phyloP scores from a whole-genome alignment of 37 sponge, comb jelly and placozoan species.

The Crambe crambe region DNA sequence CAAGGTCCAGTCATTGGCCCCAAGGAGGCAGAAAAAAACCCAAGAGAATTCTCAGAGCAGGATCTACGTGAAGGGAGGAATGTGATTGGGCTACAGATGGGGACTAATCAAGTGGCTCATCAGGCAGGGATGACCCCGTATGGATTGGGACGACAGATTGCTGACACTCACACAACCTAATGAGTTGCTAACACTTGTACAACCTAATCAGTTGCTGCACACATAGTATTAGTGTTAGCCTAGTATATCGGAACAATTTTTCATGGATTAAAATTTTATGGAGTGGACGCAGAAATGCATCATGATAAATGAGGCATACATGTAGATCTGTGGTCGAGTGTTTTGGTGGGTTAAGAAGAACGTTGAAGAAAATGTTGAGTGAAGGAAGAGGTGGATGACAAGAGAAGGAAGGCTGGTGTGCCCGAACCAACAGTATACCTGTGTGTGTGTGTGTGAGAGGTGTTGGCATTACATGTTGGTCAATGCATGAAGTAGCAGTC shows the following conservation, averaged over 20 bases:
- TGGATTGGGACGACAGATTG: conserved; percentile 52
- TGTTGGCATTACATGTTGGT: background rate
- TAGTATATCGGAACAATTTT: too few relatives aligned
- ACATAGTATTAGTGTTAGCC: background rate
- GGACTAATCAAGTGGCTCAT: conserved; percentile 60
- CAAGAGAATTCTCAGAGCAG: conserved; percentile 46
- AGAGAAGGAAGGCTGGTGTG: conserved; percentile 1
- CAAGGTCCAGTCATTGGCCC: conserved; percentile 57
- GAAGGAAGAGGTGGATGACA: background rate
- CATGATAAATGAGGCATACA: background rate
- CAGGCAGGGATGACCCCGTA: conserved; percentile 68
- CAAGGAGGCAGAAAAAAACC: conserved; percentile 61
- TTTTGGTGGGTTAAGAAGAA: background rate
- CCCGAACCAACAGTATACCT: conserved; percentile 7
- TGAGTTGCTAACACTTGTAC: background rate
- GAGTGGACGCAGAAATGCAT: background rate
- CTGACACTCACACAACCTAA: conserved; percentile 11
- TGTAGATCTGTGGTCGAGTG: background rate
- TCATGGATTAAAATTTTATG: too few relatives aligned
- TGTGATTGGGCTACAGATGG: conserved; percentile 67
- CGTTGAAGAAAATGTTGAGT: conserved; percentile 5
- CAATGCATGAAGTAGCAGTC: background rate
- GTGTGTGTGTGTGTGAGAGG: background rate
- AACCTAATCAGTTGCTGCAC: background rate
- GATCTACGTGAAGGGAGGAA: conserved; percentile 38